Evolutionary conservation across 2,888 invertebrate species (phyloP).

Genomic region (Seladonia tumulorum): DNA sequence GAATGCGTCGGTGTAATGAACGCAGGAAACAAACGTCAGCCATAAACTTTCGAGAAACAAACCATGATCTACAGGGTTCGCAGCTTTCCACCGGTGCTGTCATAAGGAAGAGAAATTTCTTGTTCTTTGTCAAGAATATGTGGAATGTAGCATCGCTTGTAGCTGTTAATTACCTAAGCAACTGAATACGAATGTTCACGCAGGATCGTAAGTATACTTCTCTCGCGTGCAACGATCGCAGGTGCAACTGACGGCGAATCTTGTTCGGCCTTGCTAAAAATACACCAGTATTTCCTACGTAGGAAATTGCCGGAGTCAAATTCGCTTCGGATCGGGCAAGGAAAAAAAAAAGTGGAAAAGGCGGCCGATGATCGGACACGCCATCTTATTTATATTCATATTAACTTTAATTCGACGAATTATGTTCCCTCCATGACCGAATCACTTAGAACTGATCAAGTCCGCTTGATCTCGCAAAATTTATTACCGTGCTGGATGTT

Average conservation of each 20-base stretch:
- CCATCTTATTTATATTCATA: constrained; percentile 1
- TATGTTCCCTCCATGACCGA: neutral
- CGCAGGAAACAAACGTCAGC: neutral
- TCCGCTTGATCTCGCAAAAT: neutral
- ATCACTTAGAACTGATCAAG: neutral
- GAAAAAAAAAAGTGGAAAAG: neutral
- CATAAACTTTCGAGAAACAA: constrained; percentile 8
- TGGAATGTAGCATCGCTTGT: constrained; percentile 11
- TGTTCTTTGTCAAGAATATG: neutral
- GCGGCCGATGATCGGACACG: neutral
- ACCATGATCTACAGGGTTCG: neutral
- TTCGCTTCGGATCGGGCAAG: neutral
- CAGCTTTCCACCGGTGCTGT: neutral
- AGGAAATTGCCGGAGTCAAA: neutral
- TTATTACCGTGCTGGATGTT: neutral
- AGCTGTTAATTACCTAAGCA: constrained; percentile 36
- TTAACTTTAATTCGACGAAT: constrained; percentile 2
- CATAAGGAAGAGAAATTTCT: neutral
- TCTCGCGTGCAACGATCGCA: constrained; percentile 23
- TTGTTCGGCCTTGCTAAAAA: neutral
- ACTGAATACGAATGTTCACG: constrained; percentile 26
- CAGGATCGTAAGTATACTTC: constrained; percentile 22
- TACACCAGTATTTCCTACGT: neutral
- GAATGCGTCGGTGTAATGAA: neutral
- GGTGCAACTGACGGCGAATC: constrained; percentile 3